Percentiles rank a stretch among this genome's conserved stretches.
These are phyloP conservation scores for Periphyllus acericola DNA, from an alignment of 2,888 invertebrate species.

Conservation along the genomic window DNA sequence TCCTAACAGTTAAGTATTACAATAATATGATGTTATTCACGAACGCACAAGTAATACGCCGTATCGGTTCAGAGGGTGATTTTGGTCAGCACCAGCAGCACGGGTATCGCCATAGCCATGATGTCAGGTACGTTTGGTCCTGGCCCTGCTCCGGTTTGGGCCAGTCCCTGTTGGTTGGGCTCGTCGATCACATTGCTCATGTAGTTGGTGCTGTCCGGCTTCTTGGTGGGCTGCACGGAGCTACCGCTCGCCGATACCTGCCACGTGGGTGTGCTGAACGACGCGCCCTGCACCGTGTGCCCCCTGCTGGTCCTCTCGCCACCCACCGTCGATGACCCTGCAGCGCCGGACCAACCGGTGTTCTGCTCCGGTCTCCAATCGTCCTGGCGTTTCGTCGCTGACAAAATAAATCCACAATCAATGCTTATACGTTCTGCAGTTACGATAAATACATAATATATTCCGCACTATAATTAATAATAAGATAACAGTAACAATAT, in stretches of 20 bases:
- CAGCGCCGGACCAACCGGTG: conserved; percentile 1
- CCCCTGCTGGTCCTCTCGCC: conserved; percentile 38
- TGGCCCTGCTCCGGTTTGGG: conserved; percentile 24
- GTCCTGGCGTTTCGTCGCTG: conserved; percentile 53
- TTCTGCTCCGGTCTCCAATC: conserved; percentile 42
- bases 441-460: no score
- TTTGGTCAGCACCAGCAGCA: not conserved
- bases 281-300: conserved; percentile 22
- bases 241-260: conserved; percentile 8
- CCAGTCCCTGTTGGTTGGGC: conserved; percentile 54
- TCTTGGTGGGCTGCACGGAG: conserved; percentile 12
- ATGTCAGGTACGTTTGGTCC: not conserved
- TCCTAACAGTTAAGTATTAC: no score
- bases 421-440: no score
- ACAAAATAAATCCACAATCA: not conserved
- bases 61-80: not conserved
- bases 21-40: no score
- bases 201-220: conserved; percentile 19
- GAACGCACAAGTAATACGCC: not conserved
- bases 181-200: conserved; percentile 52
- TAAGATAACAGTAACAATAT: no score
- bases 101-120: no score
- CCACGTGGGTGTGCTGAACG: conserved; percentile 53
- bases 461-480: no score
- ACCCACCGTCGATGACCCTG: not conserved